phyloP scores from a whole-genome alignment of 92 coral and sea anemone genomes.

The Phenganax marumi region DNA sequence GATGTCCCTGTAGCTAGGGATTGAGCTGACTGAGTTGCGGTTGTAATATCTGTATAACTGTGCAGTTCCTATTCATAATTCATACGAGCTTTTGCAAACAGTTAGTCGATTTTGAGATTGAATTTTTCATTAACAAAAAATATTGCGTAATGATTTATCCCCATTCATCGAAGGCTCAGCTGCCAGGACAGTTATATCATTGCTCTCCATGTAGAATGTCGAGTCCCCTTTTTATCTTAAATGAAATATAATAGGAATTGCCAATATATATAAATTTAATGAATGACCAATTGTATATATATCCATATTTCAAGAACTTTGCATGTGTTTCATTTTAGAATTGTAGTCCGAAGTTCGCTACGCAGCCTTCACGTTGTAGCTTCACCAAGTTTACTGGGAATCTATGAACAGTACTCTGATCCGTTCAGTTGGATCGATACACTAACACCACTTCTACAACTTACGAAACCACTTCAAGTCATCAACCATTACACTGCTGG shows the following conservation, averaged over 20 bases:
- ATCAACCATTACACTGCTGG: slow-evolving; percentile 72
- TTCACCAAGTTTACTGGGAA: slow-evolving; percentile 60
- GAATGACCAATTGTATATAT: neutral
- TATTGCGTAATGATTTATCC: too few species aligned
- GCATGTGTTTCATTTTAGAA: slow-evolving; percentile 43
- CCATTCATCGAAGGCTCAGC: too few species aligned
- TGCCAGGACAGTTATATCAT: neutral
- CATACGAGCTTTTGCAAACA: too few species aligned
- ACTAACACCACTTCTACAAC: slow-evolving; percentile 23
- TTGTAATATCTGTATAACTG: too few species aligned
- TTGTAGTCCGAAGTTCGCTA: slow-evolving; percentile 77
- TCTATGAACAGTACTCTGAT: slow-evolving; percentile 54
- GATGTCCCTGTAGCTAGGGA: too few species aligned
- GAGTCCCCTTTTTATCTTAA: neutral
- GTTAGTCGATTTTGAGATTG: too few species aligned
- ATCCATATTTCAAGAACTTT: neutral
- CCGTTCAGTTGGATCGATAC: slow-evolving; percentile 38
- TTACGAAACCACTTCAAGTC: slow-evolving; percentile 52
- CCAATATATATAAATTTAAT: neutral
- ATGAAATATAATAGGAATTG: neutral
- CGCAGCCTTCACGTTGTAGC: slow-evolving; percentile 77
- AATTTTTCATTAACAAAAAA: too few species aligned
- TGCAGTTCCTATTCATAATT: too few species aligned
- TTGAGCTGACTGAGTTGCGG: too few species aligned
- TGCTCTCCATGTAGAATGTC: neutral